Evolutionary conservation across 2,113 vertebrate genomes (phyloP).

Genomic region (Sinocyclocheilus rhinocerous): DNA sequence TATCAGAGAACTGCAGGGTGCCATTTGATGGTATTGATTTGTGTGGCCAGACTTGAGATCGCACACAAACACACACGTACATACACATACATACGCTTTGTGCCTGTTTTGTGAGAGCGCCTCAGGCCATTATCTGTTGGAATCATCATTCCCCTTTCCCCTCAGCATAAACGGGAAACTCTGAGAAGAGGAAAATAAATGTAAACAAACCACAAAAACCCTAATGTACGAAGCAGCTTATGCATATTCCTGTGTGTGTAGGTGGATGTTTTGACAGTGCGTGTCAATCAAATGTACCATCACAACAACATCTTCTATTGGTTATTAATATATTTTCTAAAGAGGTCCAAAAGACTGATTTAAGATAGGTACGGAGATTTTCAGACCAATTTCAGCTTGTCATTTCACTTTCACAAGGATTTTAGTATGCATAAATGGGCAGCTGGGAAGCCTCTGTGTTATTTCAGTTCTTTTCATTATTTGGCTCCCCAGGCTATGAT

Average conservation of each 20-base stretch:
- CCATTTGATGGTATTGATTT: conserved; percentile 72
- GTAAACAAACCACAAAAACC: conserved; percentile 17
- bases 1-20: conserved; percentile 67
- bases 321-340: not conserved
- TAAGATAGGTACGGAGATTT: not conserved
- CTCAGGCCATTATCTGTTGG: conserved; percentile 62
- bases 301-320: not conserved
- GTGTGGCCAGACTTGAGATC: conserved; percentile 59
- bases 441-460: not conserved
- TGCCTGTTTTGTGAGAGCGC: conserved; percentile 20
- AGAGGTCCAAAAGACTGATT: not conserved
- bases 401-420: not conserved
- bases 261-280: conserved; percentile 4
- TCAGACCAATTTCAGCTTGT: conserved; percentile 2
- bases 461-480: conserved; percentile 29
- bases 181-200: conserved; percentile 1
- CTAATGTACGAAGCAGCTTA: not conserved
- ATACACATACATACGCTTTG: not conserved
- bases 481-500: conserved; percentile 10
- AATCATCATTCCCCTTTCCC: conserved; percentile 38
- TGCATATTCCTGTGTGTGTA: conserved; percentile 7
- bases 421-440: conserved; percentile 13
- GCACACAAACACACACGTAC: conserved; percentile 38
- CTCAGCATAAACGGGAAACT: conserved; percentile 40
- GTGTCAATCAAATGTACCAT: not conserved